phyloP scores from a whole-genome alignment of 2,113 vertebrate species.

The Corydoras maculifer region DNA sequence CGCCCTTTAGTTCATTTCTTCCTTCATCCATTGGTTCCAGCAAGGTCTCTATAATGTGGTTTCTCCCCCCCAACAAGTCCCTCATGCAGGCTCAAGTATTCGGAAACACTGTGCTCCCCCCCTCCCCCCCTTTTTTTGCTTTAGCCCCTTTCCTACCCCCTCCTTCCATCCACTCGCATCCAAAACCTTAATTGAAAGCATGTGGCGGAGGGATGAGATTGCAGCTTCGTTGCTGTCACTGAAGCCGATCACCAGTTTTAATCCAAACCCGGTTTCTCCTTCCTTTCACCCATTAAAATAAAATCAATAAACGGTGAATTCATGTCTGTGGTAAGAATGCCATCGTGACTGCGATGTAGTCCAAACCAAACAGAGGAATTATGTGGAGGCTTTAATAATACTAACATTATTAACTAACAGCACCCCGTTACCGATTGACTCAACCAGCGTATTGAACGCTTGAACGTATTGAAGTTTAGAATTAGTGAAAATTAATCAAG shows the following conservation, averaged over 20 bases:
- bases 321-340: constrained; percentile 21
- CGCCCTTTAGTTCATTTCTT: constrained; percentile 28
- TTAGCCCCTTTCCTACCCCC: constrained; percentile 15
- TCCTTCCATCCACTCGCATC: constrained; percentile 28
- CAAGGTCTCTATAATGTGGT: constrained; percentile 44
- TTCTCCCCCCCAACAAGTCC: constrained; percentile 37
- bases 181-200: constrained; percentile 50
- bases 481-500: too few relatives aligned
- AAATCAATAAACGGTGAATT: constrained; percentile 15
- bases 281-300: background rate
- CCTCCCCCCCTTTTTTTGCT: constrained; percentile 6
- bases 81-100: constrained; percentile 42
- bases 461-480: too few relatives aligned
- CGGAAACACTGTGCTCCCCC: constrained; percentile 38
- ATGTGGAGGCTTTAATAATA: too few relatives aligned
- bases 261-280: background rate
- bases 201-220: constrained; percentile 47
- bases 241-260: constrained; percentile 25
- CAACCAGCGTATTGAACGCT: too few relatives aligned
- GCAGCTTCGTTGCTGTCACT: constrained; percentile 43
- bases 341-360: background rate
- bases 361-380: too few relatives aligned
- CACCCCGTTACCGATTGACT: too few relatives aligned
- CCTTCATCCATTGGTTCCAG: constrained; percentile 34
- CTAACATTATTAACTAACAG: too few relatives aligned